A percentile compares a stretch with the other conserved stretches of the same genome.
phyloP scores from a whole-genome alignment of 2,888 invertebrate genomes.

The Melangyna quadrimaculata region DNA sequence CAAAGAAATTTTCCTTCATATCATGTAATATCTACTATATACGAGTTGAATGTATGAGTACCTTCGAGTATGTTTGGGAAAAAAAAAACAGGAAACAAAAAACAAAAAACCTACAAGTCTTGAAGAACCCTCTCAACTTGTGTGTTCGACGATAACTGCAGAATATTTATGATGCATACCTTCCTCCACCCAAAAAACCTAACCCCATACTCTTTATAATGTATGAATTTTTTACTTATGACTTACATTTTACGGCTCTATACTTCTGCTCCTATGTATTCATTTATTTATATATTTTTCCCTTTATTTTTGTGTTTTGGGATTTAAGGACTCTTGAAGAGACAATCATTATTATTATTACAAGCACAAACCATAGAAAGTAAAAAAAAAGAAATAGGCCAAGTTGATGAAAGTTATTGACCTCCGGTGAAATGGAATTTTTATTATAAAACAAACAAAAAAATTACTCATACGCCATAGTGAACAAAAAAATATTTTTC shows the following conservation, averaged over 20 bases:
- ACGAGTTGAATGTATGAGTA: neutral
- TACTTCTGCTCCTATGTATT: slow-evolving; percentile 1
- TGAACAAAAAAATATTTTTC: slow-evolving; percentile 1
- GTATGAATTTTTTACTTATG: slow-evolving; percentile 48
- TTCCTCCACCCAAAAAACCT: neutral
- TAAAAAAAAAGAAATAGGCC: slow-evolving; percentile 23
- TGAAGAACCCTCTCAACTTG: neutral
- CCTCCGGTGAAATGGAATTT: neutral
- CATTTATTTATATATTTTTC: neutral
- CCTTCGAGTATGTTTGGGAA: neutral
- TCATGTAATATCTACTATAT: slow-evolving; percentile 1
- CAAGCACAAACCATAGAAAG: neutral
- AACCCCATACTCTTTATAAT: neutral
- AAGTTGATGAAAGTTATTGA: slow-evolving; percentile 47
- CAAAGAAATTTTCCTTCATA: slow-evolving; percentile 37
- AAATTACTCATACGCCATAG: slow-evolving; percentile 38
- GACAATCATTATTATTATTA: slow-evolving; percentile 36
- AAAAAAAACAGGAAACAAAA: too few relatives aligned
- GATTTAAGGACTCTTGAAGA: slow-evolving; percentile 11
- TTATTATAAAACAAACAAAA: neutral
- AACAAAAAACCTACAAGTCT: neutral
- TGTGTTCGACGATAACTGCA: slow-evolving; percentile 48
- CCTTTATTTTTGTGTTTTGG: neutral
- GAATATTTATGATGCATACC: slow-evolving; percentile 42
- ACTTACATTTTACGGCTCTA: slow-evolving; percentile 34